phyloP scores from a whole-genome alignment of 2,113 vertebrate species.

The Amphiprion ocellaris region DNA sequence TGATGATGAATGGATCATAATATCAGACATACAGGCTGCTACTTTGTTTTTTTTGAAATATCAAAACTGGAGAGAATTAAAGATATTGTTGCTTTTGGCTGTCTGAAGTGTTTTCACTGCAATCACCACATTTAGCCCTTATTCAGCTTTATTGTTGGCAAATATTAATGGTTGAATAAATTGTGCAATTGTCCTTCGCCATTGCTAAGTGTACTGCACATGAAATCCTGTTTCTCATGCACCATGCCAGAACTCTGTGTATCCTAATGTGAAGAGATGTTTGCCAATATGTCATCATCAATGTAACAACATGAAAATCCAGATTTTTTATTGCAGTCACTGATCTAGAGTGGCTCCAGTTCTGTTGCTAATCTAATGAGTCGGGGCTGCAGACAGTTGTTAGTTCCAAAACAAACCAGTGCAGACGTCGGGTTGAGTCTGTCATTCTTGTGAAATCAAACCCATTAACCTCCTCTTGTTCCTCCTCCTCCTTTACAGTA shows the following conservation, averaged over 20 bases:
- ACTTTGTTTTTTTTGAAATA: background rate
- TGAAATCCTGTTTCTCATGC: slow-evolving; percentile 42
- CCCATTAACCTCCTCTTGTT: slow-evolving; percentile 52
- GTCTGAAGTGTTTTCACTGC: slow-evolving; percentile 16
- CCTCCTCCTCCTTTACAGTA: slow-evolving; percentile 23
- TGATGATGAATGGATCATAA: slow-evolving; percentile 17
- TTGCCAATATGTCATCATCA: slow-evolving; percentile 40
- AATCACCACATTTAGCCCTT: slow-evolving; percentile 22
- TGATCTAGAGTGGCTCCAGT: slow-evolving; percentile 52
- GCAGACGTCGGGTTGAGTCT: slow-evolving; percentile 43
- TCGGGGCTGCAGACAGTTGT: slow-evolving; percentile 37
- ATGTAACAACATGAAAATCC: slow-evolving; percentile 44
- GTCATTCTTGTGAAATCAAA: slow-evolving; percentile 62
- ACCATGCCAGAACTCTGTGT: slow-evolving; percentile 28
- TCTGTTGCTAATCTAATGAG: slow-evolving; percentile 57
- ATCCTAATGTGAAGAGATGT: slow-evolving; percentile 25
- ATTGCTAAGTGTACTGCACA: slow-evolving; percentile 2
- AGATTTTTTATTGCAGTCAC: slow-evolving; percentile 45
- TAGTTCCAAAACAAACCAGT: slow-evolving; percentile 48
- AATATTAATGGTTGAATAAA: slow-evolving; percentile 30
- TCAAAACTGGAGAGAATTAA: slow-evolving; percentile 16
- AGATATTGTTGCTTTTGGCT: slow-evolving; percentile 41
- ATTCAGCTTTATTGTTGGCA: slow-evolving; percentile 21
- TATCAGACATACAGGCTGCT: background rate
- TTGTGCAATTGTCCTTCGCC: slow-evolving; percentile 13